Percentiles rank a stretch among this genome's conserved stretches.
These are phyloP conservation scores for Anarrhichthys ocellatus DNA, from an alignment of 2,113 vertebrate genomes.

Conservation along the genomic window DNA sequence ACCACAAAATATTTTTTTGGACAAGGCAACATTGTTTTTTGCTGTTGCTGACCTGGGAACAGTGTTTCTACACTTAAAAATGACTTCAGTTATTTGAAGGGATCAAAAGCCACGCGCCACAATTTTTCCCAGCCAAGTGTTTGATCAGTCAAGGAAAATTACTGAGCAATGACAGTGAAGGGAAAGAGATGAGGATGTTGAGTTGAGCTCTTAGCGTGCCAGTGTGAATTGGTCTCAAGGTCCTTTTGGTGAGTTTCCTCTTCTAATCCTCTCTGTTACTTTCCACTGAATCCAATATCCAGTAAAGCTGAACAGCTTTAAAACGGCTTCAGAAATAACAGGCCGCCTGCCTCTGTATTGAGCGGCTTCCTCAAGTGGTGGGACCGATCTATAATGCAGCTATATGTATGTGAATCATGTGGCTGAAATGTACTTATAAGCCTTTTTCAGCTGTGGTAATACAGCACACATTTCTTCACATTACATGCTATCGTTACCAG, in stretches of 20 bases:
- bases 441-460: not conserved
- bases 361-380: not conserved
- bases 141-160: conserved; percentile 9
- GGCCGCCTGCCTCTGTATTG: not conserved
- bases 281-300: conserved; percentile 13
- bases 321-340: not conserved
- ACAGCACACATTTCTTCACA: not conserved
- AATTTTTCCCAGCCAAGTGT: not conserved
- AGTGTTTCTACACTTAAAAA: not conserved
- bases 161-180: not conserved
- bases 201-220: not conserved
- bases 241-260: conserved; percentile 1
- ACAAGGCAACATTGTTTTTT: not conserved
- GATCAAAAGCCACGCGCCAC: not conserved
- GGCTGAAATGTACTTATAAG: not conserved
- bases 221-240: not conserved
- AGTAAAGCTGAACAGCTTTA: not conserved
- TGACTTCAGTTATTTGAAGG: not conserved
- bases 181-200: not conserved
- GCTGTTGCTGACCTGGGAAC: not conserved
- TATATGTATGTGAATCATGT: not conserved
- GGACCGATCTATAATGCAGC: not conserved
- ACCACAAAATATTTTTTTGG: not conserved
- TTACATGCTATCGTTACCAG: not conserved
- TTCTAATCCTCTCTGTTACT: not conserved